Evolutionary conservation across 2,888 invertebrate genomes (phyloP).

Genomic region (Oscheius onirici): DNA sequence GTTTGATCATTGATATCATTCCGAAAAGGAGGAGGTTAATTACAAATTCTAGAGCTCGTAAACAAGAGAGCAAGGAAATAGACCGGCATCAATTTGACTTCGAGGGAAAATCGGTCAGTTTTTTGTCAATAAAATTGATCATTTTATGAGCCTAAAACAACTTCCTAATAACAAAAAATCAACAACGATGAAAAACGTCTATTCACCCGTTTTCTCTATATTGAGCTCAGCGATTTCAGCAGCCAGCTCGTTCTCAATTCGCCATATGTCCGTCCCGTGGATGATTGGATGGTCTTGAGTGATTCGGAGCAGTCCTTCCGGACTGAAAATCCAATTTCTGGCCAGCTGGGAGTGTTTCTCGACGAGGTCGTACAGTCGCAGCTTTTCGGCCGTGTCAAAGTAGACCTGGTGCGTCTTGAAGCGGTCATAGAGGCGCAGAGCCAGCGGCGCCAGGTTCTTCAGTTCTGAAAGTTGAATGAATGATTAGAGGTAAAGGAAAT

Average conservation of each 20-base stretch:
- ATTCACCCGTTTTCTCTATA: too few relatives aligned
- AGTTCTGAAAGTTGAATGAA: neutral
- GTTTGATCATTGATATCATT: too few relatives aligned
- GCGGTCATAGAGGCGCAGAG: conserved; percentile 47
- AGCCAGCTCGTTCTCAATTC: neutral
- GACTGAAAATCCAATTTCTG: conserved; percentile 21
- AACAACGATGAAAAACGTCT: too few relatives aligned
- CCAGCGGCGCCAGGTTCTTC: conserved; percentile 34
- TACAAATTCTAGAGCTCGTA: too few relatives aligned
- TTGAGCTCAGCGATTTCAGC: neutral
- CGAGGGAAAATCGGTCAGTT: too few relatives aligned
- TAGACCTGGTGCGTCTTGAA: conserved; percentile 41
- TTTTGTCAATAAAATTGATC: too few relatives aligned
- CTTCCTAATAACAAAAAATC: too few relatives aligned
- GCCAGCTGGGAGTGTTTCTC: conserved; percentile 45
- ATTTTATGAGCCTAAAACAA: too few relatives aligned
- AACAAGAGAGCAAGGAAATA: too few relatives aligned
- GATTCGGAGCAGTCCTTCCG: conserved; percentile 11
- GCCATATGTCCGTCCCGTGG: neutral
- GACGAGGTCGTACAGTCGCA: conserved; percentile 37
- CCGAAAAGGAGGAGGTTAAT: too few relatives aligned
- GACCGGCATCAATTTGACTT: too few relatives aligned
- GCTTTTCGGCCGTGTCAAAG: conserved; percentile 40
- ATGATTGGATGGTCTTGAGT: neutral
- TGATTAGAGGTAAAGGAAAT: too few relatives aligned